These are phyloP conservation scores for Cotesia chilonis DNA, from an alignment of 1,140 invertebrate species.

Conservation along the genomic window DNA sequence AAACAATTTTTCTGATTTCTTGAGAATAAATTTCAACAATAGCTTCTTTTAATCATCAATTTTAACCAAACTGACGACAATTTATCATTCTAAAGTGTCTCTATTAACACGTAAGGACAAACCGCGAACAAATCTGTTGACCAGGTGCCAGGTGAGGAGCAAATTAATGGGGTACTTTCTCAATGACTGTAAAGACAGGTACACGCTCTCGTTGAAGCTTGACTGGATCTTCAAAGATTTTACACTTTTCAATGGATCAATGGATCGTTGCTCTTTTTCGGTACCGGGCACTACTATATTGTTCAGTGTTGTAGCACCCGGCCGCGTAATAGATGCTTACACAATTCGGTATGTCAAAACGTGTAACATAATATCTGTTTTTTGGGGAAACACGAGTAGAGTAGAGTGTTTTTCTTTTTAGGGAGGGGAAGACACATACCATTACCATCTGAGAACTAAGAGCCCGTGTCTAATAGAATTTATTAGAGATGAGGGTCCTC, in stretches of 20 bases:
- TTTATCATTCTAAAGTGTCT: too few species aligned
- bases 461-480: slow-evolving; percentile 63
- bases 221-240: not conserved
- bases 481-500: slow-evolving; percentile 55
- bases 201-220: too few species aligned
- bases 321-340: slow-evolving; percentile 56
- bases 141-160: too few species aligned
- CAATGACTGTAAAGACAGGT: too few species aligned
- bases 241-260: not conserved
- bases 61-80: not conserved
- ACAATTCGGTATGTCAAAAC: slow-evolving; percentile 54
- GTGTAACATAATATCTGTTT: slow-evolving; percentile 61
- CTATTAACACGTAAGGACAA: too few species aligned
- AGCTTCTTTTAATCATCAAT: too few species aligned
- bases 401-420: not conserved
- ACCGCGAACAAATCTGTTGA: too few species aligned
- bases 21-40: too few species aligned
- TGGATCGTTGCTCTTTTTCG: not conserved
- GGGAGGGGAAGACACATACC: not conserved
- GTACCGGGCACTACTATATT: too few species aligned
- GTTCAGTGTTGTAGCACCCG: slow-evolving; percentile 53
- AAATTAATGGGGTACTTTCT: too few species aligned
- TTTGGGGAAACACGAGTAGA: not conserved
- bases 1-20: too few species aligned
- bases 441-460: slow-evolving; percentile 35